Percentiles rank a stretch among this genome's conserved stretches.
These are phyloP conservation scores for Dynastes tityus DNA, from an alignment of 2,888 invertebrate species.

Conservation along the genomic window DNA sequence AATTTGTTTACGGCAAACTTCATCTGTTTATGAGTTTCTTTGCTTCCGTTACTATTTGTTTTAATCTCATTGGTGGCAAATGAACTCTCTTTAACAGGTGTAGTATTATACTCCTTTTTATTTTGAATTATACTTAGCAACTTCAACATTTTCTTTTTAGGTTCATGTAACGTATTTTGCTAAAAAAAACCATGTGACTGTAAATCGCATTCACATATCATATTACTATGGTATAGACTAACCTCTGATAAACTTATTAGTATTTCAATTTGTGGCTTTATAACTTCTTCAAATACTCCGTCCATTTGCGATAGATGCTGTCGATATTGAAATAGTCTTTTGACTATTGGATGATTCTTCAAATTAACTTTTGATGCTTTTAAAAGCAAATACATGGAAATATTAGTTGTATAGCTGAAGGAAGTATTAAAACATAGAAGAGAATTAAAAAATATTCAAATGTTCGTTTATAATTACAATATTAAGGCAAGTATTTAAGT, in stretches of 20 bases:
- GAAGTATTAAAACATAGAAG: conserved; percentile 18
- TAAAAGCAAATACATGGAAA: conserved; percentile 88
- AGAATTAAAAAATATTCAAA: no score
- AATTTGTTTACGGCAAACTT: neutral
- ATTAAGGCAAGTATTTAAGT: no score
- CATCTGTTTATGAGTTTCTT: conserved; percentile 38
- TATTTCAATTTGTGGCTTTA: conserved; percentile 79
- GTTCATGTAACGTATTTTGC: conserved; percentile 40
- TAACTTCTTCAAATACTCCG: conserved; percentile 78
- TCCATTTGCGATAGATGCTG: conserved; percentile 84
- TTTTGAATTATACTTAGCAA: conserved; percentile 63
- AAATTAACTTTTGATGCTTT: conserved; percentile 83
- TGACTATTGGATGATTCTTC: conserved; percentile 91
- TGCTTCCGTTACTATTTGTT: conserved; percentile 33
- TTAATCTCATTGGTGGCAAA: conserved; percentile 28
- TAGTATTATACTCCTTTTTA: conserved; percentile 45
- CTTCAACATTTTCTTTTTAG: conserved; percentile 69
- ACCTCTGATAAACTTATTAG: conserved; percentile 68
- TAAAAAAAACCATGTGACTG: neutral
- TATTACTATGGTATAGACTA: neutral
- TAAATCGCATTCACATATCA: neutral
- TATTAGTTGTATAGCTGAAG: conserved; percentile 89
- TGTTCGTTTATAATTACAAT: no score
- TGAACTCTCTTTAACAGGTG: conserved; percentile 21
- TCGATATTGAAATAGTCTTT: conserved; percentile 86